Base-by-base conservation (phyloP, 2,888 invertebrate species). In the Polylopha cassiicola region DNA sequence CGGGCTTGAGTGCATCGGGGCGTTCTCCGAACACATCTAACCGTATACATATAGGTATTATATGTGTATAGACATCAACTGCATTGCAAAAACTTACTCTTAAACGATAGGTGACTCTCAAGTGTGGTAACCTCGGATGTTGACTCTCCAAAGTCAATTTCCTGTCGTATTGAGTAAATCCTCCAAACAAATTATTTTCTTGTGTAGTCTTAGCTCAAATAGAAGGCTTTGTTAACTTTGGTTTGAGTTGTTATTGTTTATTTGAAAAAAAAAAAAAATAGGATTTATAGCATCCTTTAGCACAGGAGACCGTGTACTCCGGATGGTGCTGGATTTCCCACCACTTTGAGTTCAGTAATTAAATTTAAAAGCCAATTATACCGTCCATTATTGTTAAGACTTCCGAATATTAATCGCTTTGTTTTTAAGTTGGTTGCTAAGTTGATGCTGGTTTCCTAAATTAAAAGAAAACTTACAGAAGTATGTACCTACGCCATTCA, bases 11-110 rank as follows among this genome's bases (percentile, higher is more conserved):
- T 59, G 58, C 45, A 44, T 46, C 48, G 47, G 49, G 51, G 59
- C 59, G 56, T 80, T 82, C 80, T 68, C 75, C 80, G 79, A 80
- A 81, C 61, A 64, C 65, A 52, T 51, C 51, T 44, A 48, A 50
- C 44, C 51, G 38, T 51, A 43, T 70, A 76, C 81, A n/a, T n/a
- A n/a, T n/a, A n/a, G n/a, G n/a, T n/a, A n/a, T n/a, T n/a, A n/a
- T n/a, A n/a, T n/a, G n/a, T n/a, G n/a, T n/a, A n/a, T n/a, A n/a
- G n/a, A n/a, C n/a, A n/a, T n/a, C n/a, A n/a, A 21, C 15, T 10
- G n/a, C 15, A 17, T 41, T 26, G 55, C 62, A 71, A 71, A 70
- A 73, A 65, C 65, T 56, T 51, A 58, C 61, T 57, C 57, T 55
- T 63, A 54, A 63, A 56, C 60, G 52, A 61, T 62, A 59, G 53